Percentiles rank a stretch among this genome's conserved stretches.
These are phyloP conservation scores for Cerastoderma edule DNA, from an alignment of 2,888 invertebrate species.

Conservation along the genomic window DNA sequence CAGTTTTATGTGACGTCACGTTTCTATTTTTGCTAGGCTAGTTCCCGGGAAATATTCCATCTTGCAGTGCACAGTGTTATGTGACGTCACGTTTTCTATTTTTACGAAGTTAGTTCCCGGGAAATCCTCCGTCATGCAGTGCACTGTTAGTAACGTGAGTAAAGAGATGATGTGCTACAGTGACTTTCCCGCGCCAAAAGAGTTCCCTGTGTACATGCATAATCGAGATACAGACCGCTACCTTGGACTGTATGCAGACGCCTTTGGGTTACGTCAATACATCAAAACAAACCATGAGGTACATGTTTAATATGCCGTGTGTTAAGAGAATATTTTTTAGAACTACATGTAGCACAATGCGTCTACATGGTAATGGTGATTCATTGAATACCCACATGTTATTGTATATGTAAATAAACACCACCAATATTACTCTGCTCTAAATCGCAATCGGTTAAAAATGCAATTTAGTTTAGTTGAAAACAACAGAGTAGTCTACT, in stretches of 20 bases:
- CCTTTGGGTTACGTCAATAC: slow-evolving; percentile 75
- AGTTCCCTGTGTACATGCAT: slow-evolving; percentile 82
- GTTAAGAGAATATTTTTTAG: no score
- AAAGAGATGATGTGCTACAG: slow-evolving; percentile 81
- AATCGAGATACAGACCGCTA: slow-evolving; percentile 78
- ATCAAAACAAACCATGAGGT: slow-evolving; percentile 78
- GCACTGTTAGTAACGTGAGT: slow-evolving; percentile 79
- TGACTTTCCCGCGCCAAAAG: slow-evolving; percentile 82
- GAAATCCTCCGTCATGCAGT: slow-evolving; percentile 69
- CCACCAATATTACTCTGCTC: no score
- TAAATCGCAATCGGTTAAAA: no score
- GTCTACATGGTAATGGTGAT: no score
- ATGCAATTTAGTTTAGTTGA: no score
- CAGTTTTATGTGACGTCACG: neutral
- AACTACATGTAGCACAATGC: no score
- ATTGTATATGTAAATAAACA: no score
- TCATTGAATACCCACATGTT: no score
- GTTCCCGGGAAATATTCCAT: neutral
- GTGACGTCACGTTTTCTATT: neutral
- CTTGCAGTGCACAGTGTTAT: neutral
- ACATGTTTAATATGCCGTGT: no score
- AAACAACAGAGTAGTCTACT: no score
- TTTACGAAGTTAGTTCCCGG: slow-evolving; percentile 1
- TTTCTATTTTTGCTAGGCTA: neutral
- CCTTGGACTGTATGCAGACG: slow-evolving; percentile 78